Evolutionary conservation across 2,113 vertebrate species (phyloP).

Genomic region (rabbit (Oryctolagus cuniculus)): mOryCun1.1 NC_091436.1:123244001-123244500

Average conservation of each 20-base stretch:
- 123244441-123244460: background rate
- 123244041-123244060: background rate
- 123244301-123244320: background rate
- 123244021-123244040: background rate
- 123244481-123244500: background rate
- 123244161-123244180: too few species aligned
- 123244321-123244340: conserved; percentile 30
- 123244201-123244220: background rate
- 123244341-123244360: background rate
- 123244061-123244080: background rate
- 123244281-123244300: background rate
- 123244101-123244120: background rate
- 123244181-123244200: background rate
- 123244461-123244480: background rate
- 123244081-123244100: background rate
- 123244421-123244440: background rate
- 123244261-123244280: background rate
- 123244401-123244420: background rate
- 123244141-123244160: too few species aligned
- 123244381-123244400: background rate
- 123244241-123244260: background rate
- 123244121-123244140: background rate
- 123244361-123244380: background rate
- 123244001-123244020: background rate
- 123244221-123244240: background rate